Base-by-base conservation (phyloP, 2,113 vertebrate species). In the Columba janthina region DNA sequence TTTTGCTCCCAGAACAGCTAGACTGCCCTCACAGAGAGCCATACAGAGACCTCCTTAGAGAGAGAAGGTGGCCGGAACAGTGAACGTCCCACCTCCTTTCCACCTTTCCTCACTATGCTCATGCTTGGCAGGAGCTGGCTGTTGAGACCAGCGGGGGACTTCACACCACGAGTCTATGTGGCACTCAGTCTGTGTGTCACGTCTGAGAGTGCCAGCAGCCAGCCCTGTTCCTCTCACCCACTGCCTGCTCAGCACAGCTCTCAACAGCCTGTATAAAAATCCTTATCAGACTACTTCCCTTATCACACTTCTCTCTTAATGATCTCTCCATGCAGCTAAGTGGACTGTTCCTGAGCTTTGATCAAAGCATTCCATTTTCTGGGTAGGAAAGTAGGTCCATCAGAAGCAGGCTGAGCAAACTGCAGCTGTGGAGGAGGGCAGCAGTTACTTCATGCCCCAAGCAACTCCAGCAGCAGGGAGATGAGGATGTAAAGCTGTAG, bases 251-350 rank as follows among this genome's bases (percentile, higher is more conserved):
- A 44, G 53, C 62, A 44, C 56, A 91, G 70, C 62, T 85, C 36
- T 32, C 21, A 28, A 22, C 36, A 87, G 79, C 29, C 87, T 50
- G 17, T 13, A 51, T 50, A 48, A 48, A 91, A 48, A 17, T 14
- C 46, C 62, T 95, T 96, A 97, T 97, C 96, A 38, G 32, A 38
- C 84, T 64, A 92, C 91, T 96, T 90, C n/a, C 51, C 80, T 86
- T 97, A 97, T 97, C 97, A 73, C 19, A 9, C 15, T 71, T 82
- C 62, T 69, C 86, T 86, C 66, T 84, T 74, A 80, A 83, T 15
- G 53, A 57, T 16, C 92, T 86, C 85, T 94, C 70, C 32, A 44
- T 3, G 15, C 21, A 84, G 77, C 22, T 71, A 91, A 97, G 94
- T 87, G 38, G 57, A 90, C 66, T 6, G 0, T 7, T 76, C 32